These are phyloP conservation scores for Ethmia dodecea DNA, from an alignment of 2,888 invertebrate genomes.

Conservation along the genomic window DNA sequence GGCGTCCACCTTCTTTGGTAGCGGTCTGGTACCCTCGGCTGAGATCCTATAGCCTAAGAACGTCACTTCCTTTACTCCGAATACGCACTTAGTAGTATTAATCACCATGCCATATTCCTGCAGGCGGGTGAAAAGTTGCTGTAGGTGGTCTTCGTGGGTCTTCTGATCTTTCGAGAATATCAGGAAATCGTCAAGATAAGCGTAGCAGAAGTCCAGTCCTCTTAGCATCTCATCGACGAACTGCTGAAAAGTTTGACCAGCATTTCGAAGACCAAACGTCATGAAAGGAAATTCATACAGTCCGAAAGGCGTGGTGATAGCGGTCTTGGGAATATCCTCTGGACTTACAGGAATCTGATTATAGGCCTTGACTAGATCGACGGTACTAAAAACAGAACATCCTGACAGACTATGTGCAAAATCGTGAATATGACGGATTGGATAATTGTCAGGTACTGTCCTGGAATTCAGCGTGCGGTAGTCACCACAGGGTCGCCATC, in stretches of 20 bases:
- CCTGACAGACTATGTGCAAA: slow-evolving; percentile 8
- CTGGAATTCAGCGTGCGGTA: slow-evolving; percentile 17
- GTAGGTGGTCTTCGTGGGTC: slow-evolving; percentile 26
- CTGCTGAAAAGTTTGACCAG: no score
- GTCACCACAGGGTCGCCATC: slow-evolving; percentile 32
- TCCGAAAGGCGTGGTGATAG: slow-evolving; percentile 27
- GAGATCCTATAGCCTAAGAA: slow-evolving; percentile 25
- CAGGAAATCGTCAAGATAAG: slow-evolving; percentile 19
- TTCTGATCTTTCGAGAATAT: slow-evolving; percentile 4
- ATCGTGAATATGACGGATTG: slow-evolving; percentile 10
- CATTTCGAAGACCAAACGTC: no score
- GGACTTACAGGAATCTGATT: no score
- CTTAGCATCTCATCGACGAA: no score
- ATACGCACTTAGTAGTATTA: slow-evolving; percentile 27
- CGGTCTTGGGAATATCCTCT: slow-evolving; percentile 36
- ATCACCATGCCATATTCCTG: slow-evolving; percentile 25
- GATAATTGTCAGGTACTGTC: no score
- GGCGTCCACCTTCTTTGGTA: no score
- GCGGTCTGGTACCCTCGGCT: no score
- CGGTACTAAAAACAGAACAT: slow-evolving; percentile 7
- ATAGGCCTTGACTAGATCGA: slow-evolving; percentile 31
- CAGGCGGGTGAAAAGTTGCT: slow-evolving; percentile 16
- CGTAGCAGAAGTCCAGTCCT: slow-evolving; percentile 15
- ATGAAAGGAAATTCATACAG: no score
- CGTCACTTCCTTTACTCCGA: slow-evolving; percentile 19